A percentile compares a stretch with the other conserved stretches of the same genome.
Conservation (phyloP, 2,888 invertebrate genomes). For the Caenorhabditis macrosperma region DNA sequence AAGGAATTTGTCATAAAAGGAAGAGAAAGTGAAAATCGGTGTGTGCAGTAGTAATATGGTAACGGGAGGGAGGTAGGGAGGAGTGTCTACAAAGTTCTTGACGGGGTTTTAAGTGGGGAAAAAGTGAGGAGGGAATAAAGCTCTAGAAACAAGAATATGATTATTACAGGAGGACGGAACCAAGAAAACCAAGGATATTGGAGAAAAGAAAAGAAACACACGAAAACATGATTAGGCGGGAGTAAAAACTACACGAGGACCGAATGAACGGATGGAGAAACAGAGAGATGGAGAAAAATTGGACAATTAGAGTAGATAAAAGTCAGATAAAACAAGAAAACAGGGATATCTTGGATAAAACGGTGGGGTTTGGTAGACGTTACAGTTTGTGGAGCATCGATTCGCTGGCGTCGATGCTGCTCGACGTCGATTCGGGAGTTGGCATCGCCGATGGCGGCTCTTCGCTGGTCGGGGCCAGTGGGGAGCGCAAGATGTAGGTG, state of each 20-base stretch:
- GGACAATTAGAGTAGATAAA: background rate
- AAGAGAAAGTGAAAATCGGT: background rate
- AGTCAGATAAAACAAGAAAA: background rate
- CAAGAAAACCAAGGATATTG: background rate
- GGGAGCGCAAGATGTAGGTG: conserved; percentile 29
- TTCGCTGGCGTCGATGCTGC: conserved; percentile 17
- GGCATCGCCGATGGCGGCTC: conserved; percentile 27
- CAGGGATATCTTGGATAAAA: background rate
- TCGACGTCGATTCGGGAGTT: conserved; percentile 34
- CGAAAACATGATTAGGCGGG: conserved; percentile 8
- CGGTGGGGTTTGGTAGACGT: background rate
- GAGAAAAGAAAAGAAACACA: conserved; percentile 1
- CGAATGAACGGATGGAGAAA: no score
- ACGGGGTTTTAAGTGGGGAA: background rate
- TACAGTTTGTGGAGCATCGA: conserved; percentile 10
- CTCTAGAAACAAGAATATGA: conserved; percentile 37
- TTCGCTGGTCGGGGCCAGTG: conserved; percentile 24
- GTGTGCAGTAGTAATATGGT: background rate
- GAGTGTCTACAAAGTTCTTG: background rate
- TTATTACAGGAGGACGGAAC: conserved; percentile 22
- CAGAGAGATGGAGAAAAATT: background rate
- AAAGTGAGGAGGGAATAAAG: background rate
- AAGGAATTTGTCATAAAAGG: no score
- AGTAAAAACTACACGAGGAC: background rate
- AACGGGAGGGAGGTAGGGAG: background rate